A percentile compares a stretch with the other conserved stretches of the same genome.
phyloP scores from a whole-genome alignment of 2,797 vertebrate genomes.

The Cyclopterus lumpus region DNA sequence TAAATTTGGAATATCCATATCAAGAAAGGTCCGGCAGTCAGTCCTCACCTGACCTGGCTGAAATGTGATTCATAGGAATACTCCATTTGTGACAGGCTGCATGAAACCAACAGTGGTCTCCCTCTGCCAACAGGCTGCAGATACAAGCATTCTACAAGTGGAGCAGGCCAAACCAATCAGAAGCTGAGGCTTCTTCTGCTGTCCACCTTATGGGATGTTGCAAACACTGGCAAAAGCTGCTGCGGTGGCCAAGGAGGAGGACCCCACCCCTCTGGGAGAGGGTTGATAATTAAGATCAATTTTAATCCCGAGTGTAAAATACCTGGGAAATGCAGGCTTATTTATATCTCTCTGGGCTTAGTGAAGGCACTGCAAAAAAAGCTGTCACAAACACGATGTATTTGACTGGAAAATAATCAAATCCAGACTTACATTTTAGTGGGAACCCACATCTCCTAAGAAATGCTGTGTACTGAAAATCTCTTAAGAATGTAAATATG shows the following conservation, averaged over 20 bases:
- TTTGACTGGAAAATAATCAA: neutral
- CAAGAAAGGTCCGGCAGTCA: conserved; percentile 31
- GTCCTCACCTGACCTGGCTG: conserved; percentile 54
- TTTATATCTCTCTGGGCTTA: conserved; percentile 31
- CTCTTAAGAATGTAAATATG: neutral
- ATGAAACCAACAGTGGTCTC: neutral
- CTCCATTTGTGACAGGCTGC: conserved; percentile 19
- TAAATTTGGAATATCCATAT: conserved; percentile 72
- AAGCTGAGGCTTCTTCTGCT: conserved; percentile 19
- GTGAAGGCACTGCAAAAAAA: neutral
- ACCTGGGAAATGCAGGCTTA: conserved; percentile 38
- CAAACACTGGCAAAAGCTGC: conserved; percentile 40
- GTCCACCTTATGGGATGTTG: conserved; percentile 21
- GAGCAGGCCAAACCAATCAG: conserved; percentile 25
- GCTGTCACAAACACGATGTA: conserved; percentile 20
- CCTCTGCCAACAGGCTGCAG: neutral
- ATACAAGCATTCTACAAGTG: conserved; percentile 14
- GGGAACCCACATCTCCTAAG: neutral
- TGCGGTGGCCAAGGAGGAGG: neutral
- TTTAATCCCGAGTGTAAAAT: conserved; percentile 67
- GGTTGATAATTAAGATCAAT: conserved; percentile 64
- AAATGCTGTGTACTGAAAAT: neutral
- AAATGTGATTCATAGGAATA: conserved; percentile 41
- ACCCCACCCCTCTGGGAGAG: conserved; percentile 11
- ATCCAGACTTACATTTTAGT: neutral